A percentile compares a stretch with the other conserved stretches of the same genome.
These are phyloP conservation scores for Girardinus metallicus DNA, from an alignment of 2,797 vertebrate species.

Conservation along the genomic window DNA sequence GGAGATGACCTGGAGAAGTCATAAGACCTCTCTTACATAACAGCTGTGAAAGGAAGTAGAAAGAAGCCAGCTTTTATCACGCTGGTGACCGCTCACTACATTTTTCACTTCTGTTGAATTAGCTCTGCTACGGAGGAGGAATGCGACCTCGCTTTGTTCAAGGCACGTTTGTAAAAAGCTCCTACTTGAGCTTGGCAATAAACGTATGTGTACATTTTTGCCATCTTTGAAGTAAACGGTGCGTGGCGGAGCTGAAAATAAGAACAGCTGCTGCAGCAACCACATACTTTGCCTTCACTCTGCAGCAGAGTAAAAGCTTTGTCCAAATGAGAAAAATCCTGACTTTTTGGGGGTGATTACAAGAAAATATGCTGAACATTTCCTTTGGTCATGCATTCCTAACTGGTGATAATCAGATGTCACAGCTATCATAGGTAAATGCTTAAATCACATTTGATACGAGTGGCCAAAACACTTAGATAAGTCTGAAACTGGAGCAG, in stretches of 20 bases:
- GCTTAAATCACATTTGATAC: slow-evolving; percentile 40
- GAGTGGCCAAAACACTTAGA: slow-evolving; percentile 28
- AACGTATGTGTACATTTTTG: slow-evolving; percentile 55
- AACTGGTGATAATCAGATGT: slow-evolving; percentile 69
- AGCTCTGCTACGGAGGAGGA: slow-evolving; percentile 26
- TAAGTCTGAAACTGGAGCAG: slow-evolving; percentile 39
- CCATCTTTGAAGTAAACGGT: slow-evolving; percentile 67
- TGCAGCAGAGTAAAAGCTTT: slow-evolving; percentile 32
- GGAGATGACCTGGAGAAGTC: slow-evolving; percentile 60
- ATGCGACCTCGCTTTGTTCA: slow-evolving; percentile 41
- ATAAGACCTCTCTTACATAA: slow-evolving; percentile 70
- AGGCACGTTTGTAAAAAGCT: slow-evolving; percentile 48
- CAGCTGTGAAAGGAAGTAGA: slow-evolving; percentile 44
- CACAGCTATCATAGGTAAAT: slow-evolving; percentile 33
- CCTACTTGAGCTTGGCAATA: slow-evolving; percentile 59
- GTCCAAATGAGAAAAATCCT: slow-evolving; percentile 36
- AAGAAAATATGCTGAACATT: slow-evolving; percentile 47
- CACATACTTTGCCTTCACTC: slow-evolving; percentile 32
- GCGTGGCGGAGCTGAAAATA: slow-evolving; percentile 51
- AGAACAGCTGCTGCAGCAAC: slow-evolving; percentile 65
- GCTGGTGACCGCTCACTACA: slow-evolving; percentile 45
- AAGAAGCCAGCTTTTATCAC: slow-evolving; percentile 60
- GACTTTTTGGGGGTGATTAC: slow-evolving; percentile 31
- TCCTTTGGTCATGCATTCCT: slow-evolving; percentile 61
- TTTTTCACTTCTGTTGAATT: slow-evolving; percentile 34